phyloP scores from a whole-genome alignment of 2,888 invertebrate genomes.

The Hyles lineata region DNA sequence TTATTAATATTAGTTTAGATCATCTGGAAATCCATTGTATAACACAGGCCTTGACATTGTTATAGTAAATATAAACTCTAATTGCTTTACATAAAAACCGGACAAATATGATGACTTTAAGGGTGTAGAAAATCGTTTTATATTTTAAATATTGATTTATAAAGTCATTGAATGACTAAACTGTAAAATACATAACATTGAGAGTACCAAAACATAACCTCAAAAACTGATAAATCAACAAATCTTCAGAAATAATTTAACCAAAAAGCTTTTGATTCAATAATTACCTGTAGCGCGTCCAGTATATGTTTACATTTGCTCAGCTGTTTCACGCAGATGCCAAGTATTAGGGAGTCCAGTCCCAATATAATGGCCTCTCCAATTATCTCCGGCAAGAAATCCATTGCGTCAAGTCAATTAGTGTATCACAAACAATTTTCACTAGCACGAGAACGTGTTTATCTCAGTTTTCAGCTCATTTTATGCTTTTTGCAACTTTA shows the following conservation, averaged over 20 bases:
- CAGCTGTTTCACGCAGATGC: constrained; percentile 90
- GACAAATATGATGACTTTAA: too few relatives aligned
- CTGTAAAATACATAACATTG: not conserved
- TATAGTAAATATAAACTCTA: too few relatives aligned
- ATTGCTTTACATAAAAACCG: too few relatives aligned
- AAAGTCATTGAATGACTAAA: too few relatives aligned
- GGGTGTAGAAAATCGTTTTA: too few relatives aligned
- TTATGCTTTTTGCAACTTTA: not conserved
- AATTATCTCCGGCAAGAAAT: constrained; percentile 86
- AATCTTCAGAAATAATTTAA: not conserved
- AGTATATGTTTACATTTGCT: constrained; percentile 90
- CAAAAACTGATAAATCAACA: not conserved
- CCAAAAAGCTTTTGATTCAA: not conserved
- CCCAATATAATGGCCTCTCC: constrained; percentile 90
- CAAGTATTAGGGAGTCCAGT: constrained; percentile 90
- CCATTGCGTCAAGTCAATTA: constrained; percentile 81
- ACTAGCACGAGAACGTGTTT: not conserved
- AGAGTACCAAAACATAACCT: constrained; percentile 13
- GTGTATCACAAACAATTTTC: not conserved
- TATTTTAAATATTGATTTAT: too few relatives aligned
- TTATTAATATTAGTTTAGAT: too few relatives aligned
- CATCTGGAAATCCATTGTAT: too few relatives aligned
- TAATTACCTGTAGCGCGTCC: constrained; percentile 87
- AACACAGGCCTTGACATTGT: too few relatives aligned
- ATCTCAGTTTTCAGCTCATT: constrained; percentile 7